phyloP scores from a whole-genome alignment of 30 jellyfish, hydroid and myxozoan genomes.

The Aurelia sp. region DNA sequence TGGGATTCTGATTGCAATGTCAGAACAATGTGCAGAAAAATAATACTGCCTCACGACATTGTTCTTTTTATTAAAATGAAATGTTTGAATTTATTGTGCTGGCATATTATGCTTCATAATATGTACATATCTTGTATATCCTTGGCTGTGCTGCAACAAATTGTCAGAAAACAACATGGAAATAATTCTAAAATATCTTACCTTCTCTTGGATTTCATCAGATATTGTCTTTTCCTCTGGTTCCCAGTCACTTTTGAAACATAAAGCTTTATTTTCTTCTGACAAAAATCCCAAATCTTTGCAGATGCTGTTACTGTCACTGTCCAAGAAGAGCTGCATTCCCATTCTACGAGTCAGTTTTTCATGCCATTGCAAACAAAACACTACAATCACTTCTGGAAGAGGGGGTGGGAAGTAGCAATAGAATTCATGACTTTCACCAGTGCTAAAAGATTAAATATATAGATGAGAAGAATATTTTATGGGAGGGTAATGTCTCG shows the following conservation, averaged over 20 bases:
- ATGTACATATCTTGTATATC: not conserved
- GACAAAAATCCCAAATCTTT: constrained; percentile 33
- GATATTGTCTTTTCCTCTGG: constrained; percentile 30
- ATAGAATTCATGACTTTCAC: constrained; percentile 65
- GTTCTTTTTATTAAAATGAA: too few relatives aligned
- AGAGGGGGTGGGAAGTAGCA: constrained; percentile 88
- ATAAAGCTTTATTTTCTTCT: constrained; percentile 10
- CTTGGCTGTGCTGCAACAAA: not conserved
- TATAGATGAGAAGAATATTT: too few relatives aligned
- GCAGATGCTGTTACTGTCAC: constrained; percentile 36
- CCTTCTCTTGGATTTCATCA: constrained; percentile 64
- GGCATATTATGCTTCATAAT: too few relatives aligned
- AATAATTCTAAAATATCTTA: not conserved
- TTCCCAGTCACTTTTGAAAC: constrained; percentile 42
- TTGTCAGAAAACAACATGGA: too few relatives aligned
- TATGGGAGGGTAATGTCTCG: too few relatives aligned
- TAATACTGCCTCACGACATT: too few relatives aligned
- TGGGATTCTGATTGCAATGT: too few relatives aligned
- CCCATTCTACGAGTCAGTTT: constrained; percentile 9
- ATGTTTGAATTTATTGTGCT: too few relatives aligned
- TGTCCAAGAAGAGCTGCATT: constrained; percentile 39
- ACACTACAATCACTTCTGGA: constrained; percentile 68
- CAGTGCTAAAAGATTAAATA: constrained; percentile 11
- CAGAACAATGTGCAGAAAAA: too few relatives aligned
- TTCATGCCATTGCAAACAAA: constrained; percentile 40